These are phyloP conservation scores for Peromyscus aztecus DNA, from an alignment of 2,797 vertebrate species.

Conservation along the genomic window DNA sequence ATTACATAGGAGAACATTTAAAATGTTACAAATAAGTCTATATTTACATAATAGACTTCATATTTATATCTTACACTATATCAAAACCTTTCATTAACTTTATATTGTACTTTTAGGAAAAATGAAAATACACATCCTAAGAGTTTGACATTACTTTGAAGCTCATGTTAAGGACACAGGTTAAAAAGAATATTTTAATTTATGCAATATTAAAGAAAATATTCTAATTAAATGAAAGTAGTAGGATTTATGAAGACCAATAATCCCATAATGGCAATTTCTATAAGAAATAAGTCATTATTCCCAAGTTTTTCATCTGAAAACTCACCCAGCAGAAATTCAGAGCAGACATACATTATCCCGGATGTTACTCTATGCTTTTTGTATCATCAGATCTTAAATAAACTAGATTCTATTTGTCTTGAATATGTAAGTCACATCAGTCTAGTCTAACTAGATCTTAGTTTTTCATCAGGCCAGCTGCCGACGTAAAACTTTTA, in stretches of 20 bases:
- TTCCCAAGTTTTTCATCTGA: slow-evolving; percentile 14
- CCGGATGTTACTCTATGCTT: not conserved
- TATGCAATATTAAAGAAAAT: slow-evolving; percentile 39
- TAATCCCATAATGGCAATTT: slow-evolving; percentile 5
- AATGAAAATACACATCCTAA: slow-evolving; percentile 27
- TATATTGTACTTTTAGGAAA: slow-evolving; percentile 43
- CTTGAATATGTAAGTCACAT: slow-evolving; percentile 1
- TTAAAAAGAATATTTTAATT: slow-evolving; percentile 57
- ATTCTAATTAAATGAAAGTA: slow-evolving; percentile 66
- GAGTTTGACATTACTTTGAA: slow-evolving; percentile 50
- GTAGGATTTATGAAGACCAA: slow-evolving; percentile 47
- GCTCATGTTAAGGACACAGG: slow-evolving; percentile 37
- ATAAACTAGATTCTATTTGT: slow-evolving; percentile 30
- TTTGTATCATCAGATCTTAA: not conserved
- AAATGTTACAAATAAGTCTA: slow-evolving; percentile 51
- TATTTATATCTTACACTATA: not conserved
- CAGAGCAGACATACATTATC: not conserved
- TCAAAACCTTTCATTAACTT: slow-evolving; percentile 56
- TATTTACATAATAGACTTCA: slow-evolving; percentile 55
- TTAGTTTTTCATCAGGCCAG: slow-evolving; percentile 41
- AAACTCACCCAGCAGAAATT: slow-evolving; percentile 28
- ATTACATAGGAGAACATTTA: slow-evolving; percentile 38
- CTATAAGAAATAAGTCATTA: not conserved
- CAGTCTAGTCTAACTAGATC: slow-evolving; percentile 28
- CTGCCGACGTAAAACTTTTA: not conserved